Base-by-base conservation (phyloP, 2,888 invertebrate species). In the Cheiracanthium punctorium region DNA sequence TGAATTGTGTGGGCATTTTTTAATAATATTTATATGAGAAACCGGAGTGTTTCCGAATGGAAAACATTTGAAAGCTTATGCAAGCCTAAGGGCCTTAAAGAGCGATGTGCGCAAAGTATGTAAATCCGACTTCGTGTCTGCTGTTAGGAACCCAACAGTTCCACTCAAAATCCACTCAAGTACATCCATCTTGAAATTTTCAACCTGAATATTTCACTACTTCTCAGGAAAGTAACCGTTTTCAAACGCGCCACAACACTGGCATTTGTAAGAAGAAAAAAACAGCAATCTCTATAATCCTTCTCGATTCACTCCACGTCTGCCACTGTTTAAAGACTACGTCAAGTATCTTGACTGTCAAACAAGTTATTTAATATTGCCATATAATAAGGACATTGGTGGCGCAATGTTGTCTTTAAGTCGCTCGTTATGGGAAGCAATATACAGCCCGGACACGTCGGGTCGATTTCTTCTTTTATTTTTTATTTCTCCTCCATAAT, bases 381-480 rank as follows among this genome's bases (percentile, higher is more conserved):
- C 20, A 69, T 74, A n/a, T n/a, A 74, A 81, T 67, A 74, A 33
- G 67, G 20, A 65, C 74, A 69, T 33, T 74, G 81, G 58, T 74
- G 73, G 74, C 28, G 64, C 73, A 30, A 41, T 69, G 24, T 29
- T 29, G 32, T 43, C 20, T 43, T n/a, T 72, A 75, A 82, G 69
- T 1, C 65, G 37, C 52, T 67, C 37, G 70, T 71, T 58, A 70
- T 65, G 32, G 30, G 72, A 65, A 65, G 65, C 32, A 64, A 82
- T 82, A 77, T 72, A 33, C 72, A 82, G 69, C 73, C 79, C 7
- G 20, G 58, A 79, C 84, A 79, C 84, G 84, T 84, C 52, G 71
- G 30, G 37, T 43, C 67, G 41, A 58, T 58, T 58, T 58, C 24
- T 24, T 58, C 14, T 48, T 48, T 48, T 48, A 7, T 17, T 17